Conservation (phyloP, 2,113 vertebrate species). For the Cyphomyrus plagiostoma region DNA sequence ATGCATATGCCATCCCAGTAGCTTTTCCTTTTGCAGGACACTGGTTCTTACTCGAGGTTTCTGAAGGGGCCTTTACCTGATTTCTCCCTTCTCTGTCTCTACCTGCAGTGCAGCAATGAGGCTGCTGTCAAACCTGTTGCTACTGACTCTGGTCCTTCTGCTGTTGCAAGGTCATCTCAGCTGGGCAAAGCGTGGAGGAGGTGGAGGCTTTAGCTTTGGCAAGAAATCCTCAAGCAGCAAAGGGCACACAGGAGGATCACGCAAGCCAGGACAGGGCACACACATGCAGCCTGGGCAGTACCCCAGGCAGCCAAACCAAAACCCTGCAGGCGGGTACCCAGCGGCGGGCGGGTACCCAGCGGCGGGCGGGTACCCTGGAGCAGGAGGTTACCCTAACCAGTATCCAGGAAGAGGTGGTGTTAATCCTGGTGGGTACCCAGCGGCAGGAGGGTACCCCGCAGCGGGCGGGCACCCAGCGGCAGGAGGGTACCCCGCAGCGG, state of each 20-base stretch:
- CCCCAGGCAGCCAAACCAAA: constrained; percentile 22
- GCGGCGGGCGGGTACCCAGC: constrained; percentile 19
- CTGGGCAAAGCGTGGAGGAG: constrained; percentile 27
- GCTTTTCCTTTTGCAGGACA: background rate
- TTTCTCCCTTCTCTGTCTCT: background rate
- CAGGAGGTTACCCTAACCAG: constrained; percentile 9
- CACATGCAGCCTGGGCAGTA: constrained; percentile 26
- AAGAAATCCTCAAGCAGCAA: constrained; percentile 29
- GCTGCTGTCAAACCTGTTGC: constrained; percentile 22
- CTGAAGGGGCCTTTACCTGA: background rate
- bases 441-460: constrained; percentile 11
- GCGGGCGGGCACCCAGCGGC: constrained; percentile 25
- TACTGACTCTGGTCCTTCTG: constrained; percentile 35
- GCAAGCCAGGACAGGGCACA: constrained; percentile 27
- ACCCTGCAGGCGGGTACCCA: constrained; percentile 10
- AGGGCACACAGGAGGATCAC: constrained; percentile 13
- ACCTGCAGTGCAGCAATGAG: constrained; percentile 37
- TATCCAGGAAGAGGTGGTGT: constrained; percentile 18
- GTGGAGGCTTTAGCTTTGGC: constrained; percentile 27
- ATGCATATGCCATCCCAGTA: background rate
- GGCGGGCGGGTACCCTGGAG: constrained; percentile 28
- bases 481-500: constrained; percentile 21
- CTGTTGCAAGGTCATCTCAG: constrained; percentile 30
- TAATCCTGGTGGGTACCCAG: constrained; percentile 30
- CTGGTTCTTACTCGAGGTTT: background rate